Conservation (phyloP, 2,888 invertebrate genomes). For the Bembecia ichneumoniformis region DNA sequence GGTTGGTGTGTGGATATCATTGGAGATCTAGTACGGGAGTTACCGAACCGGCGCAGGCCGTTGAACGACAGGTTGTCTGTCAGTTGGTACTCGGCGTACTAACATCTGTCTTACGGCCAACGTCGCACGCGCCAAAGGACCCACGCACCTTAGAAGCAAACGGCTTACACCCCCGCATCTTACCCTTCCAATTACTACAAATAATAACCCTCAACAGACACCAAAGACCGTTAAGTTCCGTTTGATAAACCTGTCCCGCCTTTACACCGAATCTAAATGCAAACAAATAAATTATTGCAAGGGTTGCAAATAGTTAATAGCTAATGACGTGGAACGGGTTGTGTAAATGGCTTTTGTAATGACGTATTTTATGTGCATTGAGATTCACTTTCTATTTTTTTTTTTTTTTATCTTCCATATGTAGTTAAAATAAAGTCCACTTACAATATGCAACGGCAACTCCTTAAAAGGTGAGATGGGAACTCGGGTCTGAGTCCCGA, state of each 20-base stretch:
- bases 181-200: conserved; percentile 46
- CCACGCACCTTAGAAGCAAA: conserved; percentile 32
- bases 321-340: conserved; percentile 54
- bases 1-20: conserved; percentile 46
- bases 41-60: conserved; percentile 62
- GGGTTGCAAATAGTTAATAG: conserved; percentile 58
- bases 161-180: conserved; percentile 53
- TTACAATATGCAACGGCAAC: too few relatives aligned
- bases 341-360: background rate
- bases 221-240: conserved; percentile 62
- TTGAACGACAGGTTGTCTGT: conserved; percentile 68
- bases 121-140: conserved; percentile 28
- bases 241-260: conserved; percentile 58
- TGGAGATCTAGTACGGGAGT: conserved; percentile 41
- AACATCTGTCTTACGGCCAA: conserved; percentile 51
- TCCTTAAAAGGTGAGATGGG: too few relatives aligned
- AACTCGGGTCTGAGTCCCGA: too few relatives aligned
- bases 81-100: conserved; percentile 51
- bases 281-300: conserved; percentile 45
- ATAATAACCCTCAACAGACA: conserved; percentile 47
- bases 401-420: too few relatives aligned
- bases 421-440: too few relatives aligned
- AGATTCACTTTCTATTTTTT: too few relatives aligned
- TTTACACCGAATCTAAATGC: conserved; percentile 37
- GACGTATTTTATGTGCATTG: background rate